These are phyloP conservation scores for Coenonympha glycerion DNA, from an alignment of 2,888 invertebrate species.

Conservation along the genomic window DNA sequence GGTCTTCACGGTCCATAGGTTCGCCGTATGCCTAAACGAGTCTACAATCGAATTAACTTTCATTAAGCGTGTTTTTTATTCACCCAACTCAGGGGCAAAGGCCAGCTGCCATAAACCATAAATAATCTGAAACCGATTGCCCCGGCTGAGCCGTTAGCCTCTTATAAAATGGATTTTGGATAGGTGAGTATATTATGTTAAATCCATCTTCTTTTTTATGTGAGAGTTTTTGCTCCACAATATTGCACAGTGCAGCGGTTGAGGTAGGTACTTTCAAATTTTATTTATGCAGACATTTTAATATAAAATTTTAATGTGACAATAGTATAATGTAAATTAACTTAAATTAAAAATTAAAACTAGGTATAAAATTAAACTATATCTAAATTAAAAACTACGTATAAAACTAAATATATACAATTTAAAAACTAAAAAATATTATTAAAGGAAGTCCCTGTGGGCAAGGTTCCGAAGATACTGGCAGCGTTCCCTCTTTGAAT, in stretches of 20 bases:
- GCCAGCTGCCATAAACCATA: constrained; percentile 20
- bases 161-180: background rate
- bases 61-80: constrained; percentile 11
- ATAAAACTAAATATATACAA: too few relatives aligned
- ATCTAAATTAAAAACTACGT: too few relatives aligned
- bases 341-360: too few relatives aligned
- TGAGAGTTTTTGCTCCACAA: constrained; percentile 1
- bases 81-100: constrained; percentile 16
- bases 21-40: background rate
- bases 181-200: background rate
- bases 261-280: too few relatives aligned
- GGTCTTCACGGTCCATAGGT: background rate
- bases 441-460: too few relatives aligned
- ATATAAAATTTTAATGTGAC: too few relatives aligned
- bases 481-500: too few relatives aligned
- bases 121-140: constrained; percentile 13
- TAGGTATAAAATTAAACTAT: too few relatives aligned
- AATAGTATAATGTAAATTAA: too few relatives aligned
- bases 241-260: background rate
- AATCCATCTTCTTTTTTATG: background rate
- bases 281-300: too few relatives aligned
- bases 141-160: constrained; percentile 17
- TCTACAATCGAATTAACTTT: constrained; percentile 6
- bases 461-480: too few relatives aligned
- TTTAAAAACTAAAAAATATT: too few relatives aligned